Evolutionary conservation across 1,140 invertebrate genomes (phyloP).

Genomic region (Bombus terrestris): DNA sequence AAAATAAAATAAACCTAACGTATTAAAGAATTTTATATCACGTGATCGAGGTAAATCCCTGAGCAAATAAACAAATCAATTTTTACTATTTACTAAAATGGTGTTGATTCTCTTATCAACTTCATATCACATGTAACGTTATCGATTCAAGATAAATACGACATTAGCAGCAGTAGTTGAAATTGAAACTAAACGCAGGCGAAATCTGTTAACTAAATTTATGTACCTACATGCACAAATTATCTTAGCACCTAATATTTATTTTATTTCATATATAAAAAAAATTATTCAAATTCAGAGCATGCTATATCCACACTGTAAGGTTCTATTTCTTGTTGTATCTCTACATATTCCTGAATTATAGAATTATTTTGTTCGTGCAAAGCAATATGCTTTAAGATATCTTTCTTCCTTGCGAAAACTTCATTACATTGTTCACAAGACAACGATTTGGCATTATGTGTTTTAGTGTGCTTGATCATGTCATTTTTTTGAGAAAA

Average conservation of each 20-base stretch:
- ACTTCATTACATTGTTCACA: constrained; percentile 57
- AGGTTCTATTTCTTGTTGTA: constrained; percentile 55
- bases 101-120: not conserved
- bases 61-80: not conserved
- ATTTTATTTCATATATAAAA: not conserved
- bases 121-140: not conserved
- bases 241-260: not conserved
- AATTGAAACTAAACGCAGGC: not conserved
- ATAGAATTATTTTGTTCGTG: constrained; percentile 39
- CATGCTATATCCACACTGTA: constrained; percentile 50
- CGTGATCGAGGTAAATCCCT: not conserved
- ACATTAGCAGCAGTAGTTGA: not conserved
- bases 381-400: constrained; percentile 53
- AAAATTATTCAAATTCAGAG: constrained; percentile 45
- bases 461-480: constrained; percentile 77
- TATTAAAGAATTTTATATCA: not conserved
- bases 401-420: constrained; percentile 59
- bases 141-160: not conserved
- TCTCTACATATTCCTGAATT: constrained; percentile 52
- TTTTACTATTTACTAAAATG: not conserved
- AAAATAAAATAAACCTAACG: not conserved
- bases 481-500: constrained; percentile 81
- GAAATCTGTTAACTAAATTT: not conserved
- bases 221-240: too few relatives aligned
- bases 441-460: constrained; percentile 60